Conservation (phyloP, 2,113 vertebrate species). For the Hydrochoerus hydrochaeris region DNA sequence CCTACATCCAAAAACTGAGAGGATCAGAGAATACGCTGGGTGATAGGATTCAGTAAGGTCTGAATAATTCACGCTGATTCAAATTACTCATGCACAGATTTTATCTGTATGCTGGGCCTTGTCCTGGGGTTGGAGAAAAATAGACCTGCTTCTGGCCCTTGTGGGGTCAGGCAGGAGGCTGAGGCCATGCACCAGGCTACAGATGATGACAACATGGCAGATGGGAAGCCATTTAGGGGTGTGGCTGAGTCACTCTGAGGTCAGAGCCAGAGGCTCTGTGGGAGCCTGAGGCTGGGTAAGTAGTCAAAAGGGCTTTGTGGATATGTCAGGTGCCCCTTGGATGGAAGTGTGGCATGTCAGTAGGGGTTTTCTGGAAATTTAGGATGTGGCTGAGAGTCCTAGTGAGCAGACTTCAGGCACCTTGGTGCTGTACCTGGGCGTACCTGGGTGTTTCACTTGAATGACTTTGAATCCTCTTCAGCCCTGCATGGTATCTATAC, state of each 20-base stretch:
- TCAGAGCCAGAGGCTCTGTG: neutral
- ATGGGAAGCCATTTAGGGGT: neutral
- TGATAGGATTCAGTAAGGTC: conserved; percentile 40
- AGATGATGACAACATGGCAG: rapidly evolving
- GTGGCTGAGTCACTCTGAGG: rapidly evolving
- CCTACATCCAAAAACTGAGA: neutral
- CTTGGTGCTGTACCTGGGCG: no score
- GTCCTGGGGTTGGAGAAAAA: neutral
- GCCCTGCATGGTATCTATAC: neutral
- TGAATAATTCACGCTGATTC: conserved; percentile 54
- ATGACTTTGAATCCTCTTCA: neutral
- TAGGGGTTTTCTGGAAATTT: neutral
- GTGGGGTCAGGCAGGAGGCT: rapidly evolving
- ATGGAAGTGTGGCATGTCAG: neutral
- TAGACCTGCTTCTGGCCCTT: neutral
- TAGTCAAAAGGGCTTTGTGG: neutral
- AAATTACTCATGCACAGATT: neutral
- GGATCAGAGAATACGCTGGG: neutral
- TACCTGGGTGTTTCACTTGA: no score
- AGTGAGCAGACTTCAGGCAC: neutral
- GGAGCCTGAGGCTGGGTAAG: neutral
- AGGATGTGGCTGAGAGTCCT: neutral
- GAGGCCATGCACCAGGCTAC: neutral
- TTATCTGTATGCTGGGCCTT: neutral
- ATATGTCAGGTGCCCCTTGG: neutral